Evolutionary conservation across 1,140 invertebrate genomes (phyloP).

Genomic region (Lasioglossum albipes): DNA sequence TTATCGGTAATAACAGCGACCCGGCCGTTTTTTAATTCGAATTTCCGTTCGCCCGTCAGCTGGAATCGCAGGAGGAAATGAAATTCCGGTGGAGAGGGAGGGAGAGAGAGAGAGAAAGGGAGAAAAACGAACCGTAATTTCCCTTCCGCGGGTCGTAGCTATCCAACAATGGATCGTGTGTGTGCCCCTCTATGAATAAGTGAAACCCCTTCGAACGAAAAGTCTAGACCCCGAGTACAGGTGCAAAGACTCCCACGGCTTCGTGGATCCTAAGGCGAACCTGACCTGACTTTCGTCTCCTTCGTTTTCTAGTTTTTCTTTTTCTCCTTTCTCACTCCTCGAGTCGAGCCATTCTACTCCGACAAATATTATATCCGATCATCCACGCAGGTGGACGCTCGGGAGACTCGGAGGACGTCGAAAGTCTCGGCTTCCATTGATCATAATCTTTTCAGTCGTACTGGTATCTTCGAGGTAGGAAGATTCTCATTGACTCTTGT

Average conservation of each 20-base stretch:
- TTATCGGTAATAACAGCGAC: background rate
- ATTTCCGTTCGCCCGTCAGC: background rate
- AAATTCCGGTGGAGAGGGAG: background rate
- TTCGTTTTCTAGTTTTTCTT: background rate
- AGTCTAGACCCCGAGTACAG: slow-evolving; percentile 51
- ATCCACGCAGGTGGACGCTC: too few relatives aligned
- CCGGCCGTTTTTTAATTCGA: background rate
- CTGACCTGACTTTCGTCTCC: background rate
- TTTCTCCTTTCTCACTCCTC: too few relatives aligned
- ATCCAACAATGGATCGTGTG: slow-evolving; percentile 47
- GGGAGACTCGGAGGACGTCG: too few relatives aligned
- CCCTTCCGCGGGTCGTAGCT: slow-evolving; percentile 2
- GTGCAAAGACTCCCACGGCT: slow-evolving; percentile 51
- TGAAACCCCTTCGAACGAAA: slow-evolving; percentile 57
- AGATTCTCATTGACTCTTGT: too few relatives aligned
- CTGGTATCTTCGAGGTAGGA: too few relatives aligned
- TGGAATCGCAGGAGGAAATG: background rate
- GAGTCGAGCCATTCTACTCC: too few relatives aligned
- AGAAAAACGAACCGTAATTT: slow-evolving; percentile 15
- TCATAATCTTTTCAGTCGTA: too few relatives aligned
- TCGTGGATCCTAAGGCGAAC: slow-evolving; percentile 26
- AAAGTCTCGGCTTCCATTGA: too few relatives aligned
- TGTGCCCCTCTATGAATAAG: slow-evolving; percentile 54
- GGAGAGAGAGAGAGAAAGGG: too few relatives aligned
- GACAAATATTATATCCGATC: too few relatives aligned